Conservation (phyloP, 2,113 vertebrate genomes). For the Stomatorhinus ivindoensis region DNA sequence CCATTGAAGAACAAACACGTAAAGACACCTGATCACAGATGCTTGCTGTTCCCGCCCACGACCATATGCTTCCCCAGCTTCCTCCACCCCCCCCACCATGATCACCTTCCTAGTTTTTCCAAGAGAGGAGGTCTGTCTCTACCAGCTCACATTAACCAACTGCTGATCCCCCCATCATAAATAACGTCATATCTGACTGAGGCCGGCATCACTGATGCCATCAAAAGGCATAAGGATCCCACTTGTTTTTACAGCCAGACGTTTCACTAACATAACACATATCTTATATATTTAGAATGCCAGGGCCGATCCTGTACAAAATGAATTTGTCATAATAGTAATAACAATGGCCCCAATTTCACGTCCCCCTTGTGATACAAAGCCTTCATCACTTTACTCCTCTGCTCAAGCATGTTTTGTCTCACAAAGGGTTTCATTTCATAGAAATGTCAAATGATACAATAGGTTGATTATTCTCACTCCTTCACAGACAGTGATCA, state of each 20-base stretch:
- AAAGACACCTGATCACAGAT: background rate
- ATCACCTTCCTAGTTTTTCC: background rate
- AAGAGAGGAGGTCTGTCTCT: background rate
- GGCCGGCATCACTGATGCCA: background rate
- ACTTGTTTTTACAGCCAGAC: background rate
- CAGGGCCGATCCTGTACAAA: background rate
- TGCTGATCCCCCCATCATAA: background rate
- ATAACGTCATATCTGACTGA: background rate
- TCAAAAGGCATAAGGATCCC: background rate
- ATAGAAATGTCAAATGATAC: background rate
- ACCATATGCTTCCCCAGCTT: background rate
- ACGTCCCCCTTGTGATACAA: background rate
- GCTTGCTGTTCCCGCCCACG: background rate
- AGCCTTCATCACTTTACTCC: background rate
- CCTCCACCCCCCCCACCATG: background rate
- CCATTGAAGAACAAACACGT: background rate
- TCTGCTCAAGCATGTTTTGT: background rate
- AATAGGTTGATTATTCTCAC: background rate
- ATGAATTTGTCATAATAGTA: background rate
- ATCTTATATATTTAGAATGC: background rate
- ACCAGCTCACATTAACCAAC: background rate
- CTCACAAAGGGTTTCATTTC: background rate
- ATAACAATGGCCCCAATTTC: background rate
- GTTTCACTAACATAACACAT: background rate
- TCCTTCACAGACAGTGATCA: constrained; percentile 1